A percentile compares a stretch with the other conserved stretches of the same genome.
These are phyloP conservation scores for Frankliniella intonsa DNA, from an alignment of 2,888 invertebrate genomes.

Conservation along the genomic window DNA sequence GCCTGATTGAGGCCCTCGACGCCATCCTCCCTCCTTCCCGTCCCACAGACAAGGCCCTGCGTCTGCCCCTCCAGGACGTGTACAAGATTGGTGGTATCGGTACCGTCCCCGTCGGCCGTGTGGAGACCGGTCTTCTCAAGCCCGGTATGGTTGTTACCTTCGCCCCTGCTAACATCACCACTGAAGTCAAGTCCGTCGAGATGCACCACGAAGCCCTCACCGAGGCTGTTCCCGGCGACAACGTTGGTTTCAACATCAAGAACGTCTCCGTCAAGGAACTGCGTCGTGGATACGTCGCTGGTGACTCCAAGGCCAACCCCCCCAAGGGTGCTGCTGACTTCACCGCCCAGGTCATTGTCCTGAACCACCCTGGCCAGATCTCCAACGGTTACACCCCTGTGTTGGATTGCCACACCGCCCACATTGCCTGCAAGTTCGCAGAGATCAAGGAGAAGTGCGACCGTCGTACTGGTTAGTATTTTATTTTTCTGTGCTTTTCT, in stretches of 20 bases:
- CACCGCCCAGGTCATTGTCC: constrained; percentile 95
- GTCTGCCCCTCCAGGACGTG: constrained; percentile 98
- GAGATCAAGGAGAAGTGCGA: constrained; percentile 98
- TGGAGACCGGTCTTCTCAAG: constrained; percentile 96
- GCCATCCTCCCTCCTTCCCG: constrained; percentile 91
- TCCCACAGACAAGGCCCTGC: constrained; percentile 95
- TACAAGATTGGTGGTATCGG: constrained; percentile 99
- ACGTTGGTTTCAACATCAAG: constrained; percentile 99
- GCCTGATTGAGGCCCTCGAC: constrained; percentile 94
- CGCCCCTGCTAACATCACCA: constrained; percentile 92
- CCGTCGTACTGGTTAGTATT: constrained; percentile 81
- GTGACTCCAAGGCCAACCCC: constrained; percentile 96
- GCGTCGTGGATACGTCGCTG: constrained; percentile 97
- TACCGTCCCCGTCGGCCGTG: constrained; percentile 99
- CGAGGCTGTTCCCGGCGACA: constrained; percentile 97
- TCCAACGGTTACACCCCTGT: constrained; percentile 98
- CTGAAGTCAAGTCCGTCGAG: constrained; percentile 99
- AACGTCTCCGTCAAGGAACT: constrained; percentile 99
- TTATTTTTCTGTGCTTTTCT: constrained; percentile 48
- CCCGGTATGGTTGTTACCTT: constrained; percentile 96
- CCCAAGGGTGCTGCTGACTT: constrained; percentile 92
- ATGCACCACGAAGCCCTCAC: constrained; percentile 99
- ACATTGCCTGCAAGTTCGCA: constrained; percentile 99
- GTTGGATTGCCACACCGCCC: constrained; percentile 99
- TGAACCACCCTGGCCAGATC: constrained; percentile 99